Percentiles rank a stretch among this genome's conserved stretches.
Evolutionary conservation across 2,797 vertebrate species (phyloP).

Genomic region (Arnoldichthys spilopterus): DNA sequence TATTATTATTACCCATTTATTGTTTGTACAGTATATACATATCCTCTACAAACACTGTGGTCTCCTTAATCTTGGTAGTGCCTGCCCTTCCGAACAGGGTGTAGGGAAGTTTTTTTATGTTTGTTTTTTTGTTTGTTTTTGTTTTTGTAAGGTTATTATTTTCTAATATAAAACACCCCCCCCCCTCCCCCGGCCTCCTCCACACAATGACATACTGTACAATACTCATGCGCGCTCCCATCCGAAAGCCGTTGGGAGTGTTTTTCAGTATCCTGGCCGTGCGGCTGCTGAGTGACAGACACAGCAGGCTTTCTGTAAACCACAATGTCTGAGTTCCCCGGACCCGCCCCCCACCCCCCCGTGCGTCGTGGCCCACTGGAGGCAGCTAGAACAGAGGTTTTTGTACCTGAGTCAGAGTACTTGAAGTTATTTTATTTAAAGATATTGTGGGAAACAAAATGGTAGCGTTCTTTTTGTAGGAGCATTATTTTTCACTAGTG

Average conservation of each 20-base stretch:
- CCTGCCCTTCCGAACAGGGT: conserved; percentile 99
- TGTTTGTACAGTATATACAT: conserved; percentile 97
- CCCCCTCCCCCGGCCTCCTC: conserved; percentile 85
- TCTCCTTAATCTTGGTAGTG: conserved; percentile 99
- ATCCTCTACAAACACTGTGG: conserved; percentile 99
- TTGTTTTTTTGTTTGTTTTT: conserved; percentile 82
- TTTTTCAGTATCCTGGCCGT: conserved; percentile 87
- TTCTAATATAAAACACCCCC: conserved; percentile 93
- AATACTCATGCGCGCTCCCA: conserved; percentile 85
- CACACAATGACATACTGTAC: conserved; percentile 81
- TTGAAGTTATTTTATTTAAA: conserved; percentile 99
- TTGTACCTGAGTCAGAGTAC: conserved; percentile 99
- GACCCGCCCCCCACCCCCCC: conserved; percentile 82
- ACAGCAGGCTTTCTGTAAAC: conserved; percentile 93
- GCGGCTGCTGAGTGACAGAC: conserved; percentile 88
- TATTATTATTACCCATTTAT: conserved; percentile 81
- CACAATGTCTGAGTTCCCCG: conserved; percentile 9
- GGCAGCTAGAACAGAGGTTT: conserved; percentile 92
- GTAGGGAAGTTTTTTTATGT: conserved; percentile 95
- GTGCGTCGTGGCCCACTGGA: conserved; percentile 96
- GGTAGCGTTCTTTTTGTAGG: conserved; percentile 98
- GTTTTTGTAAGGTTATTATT: conserved; percentile 71
- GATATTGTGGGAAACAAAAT: conserved; percentile 94
- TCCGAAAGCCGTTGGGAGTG: conserved; percentile 84
- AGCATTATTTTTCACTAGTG: conserved; percentile 99